phyloP scores from a whole-genome alignment of 2,888 invertebrate species.

The Osedax fenrisi region DNA sequence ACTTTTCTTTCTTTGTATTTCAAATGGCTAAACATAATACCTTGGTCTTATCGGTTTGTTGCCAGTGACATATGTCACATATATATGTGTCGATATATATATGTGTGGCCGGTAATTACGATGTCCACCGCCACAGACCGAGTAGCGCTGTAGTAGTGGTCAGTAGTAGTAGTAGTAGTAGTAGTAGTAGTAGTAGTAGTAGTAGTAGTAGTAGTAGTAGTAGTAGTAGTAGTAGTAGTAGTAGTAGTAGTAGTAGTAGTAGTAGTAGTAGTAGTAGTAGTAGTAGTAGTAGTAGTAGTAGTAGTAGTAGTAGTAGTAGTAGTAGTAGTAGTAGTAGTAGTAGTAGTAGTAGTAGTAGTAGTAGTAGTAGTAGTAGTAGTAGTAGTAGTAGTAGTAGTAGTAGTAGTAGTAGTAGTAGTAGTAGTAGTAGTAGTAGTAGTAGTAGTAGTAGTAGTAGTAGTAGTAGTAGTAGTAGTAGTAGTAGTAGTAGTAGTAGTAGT shows the following conservation, averaged over 20 bases:
- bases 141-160: no score
- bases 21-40: no score
- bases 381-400: background rate
- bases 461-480: background rate
- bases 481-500: background rate
- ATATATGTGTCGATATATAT: no score
- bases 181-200: background rate
- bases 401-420: background rate
- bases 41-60: no score
- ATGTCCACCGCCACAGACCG: no score
- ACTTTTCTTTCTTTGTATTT: no score
- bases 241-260: background rate
- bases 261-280: background rate
- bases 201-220: background rate
- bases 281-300: background rate
- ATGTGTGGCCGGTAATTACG: no score
- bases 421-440: background rate
- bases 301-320: background rate
- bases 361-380: background rate
- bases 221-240: background rate
- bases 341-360: background rate
- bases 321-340: background rate
- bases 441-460: background rate
- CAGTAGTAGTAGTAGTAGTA: background rate
- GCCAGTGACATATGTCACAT: no score